Conservation (phyloP, 2,888 invertebrate genomes). For the Epistrophe eligans region DNA sequence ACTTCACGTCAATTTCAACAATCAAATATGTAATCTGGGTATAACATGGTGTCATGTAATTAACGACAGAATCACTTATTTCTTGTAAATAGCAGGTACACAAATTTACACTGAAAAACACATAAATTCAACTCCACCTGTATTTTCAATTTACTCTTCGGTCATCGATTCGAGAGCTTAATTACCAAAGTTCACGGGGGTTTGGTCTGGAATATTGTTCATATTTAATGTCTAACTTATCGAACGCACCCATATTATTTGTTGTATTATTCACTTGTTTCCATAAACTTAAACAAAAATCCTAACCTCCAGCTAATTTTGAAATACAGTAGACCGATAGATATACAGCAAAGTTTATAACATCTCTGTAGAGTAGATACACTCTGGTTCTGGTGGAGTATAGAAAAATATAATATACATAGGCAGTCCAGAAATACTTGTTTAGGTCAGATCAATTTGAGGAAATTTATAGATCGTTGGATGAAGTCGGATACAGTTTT, state of each 20-base stretch:
- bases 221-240: conserved; percentile 34
- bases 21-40: conserved; percentile 17
- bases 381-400: neutral
- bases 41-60: conserved; percentile 46
- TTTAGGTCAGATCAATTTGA: conserved; percentile 63
- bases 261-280: conserved; percentile 33
- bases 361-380: conserved; percentile 35
- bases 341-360: conserved; percentile 14
- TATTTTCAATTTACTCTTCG: neutral
- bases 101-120: neutral
- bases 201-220: conserved; percentile 17
- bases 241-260: conserved; percentile 33
- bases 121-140: conserved; percentile 20
- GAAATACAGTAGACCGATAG: conserved; percentile 39
- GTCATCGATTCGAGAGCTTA: conserved; percentile 16
- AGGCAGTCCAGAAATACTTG: conserved; percentile 63
- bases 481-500: conserved; percentile 55
- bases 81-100: neutral
- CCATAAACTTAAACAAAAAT: conserved; percentile 1
- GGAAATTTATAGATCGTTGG: conserved; percentile 66
- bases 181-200: conserved; percentile 35
- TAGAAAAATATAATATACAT: neutral
- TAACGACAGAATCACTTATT: conserved; percentile 35
- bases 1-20: conserved; percentile 10
- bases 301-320: conserved; percentile 20